A percentile compares a stretch with the other conserved stretches of the same genome.
phyloP scores from a whole-genome alignment of 2,113 vertebrate species.

The Anguilla japonica region DNA sequence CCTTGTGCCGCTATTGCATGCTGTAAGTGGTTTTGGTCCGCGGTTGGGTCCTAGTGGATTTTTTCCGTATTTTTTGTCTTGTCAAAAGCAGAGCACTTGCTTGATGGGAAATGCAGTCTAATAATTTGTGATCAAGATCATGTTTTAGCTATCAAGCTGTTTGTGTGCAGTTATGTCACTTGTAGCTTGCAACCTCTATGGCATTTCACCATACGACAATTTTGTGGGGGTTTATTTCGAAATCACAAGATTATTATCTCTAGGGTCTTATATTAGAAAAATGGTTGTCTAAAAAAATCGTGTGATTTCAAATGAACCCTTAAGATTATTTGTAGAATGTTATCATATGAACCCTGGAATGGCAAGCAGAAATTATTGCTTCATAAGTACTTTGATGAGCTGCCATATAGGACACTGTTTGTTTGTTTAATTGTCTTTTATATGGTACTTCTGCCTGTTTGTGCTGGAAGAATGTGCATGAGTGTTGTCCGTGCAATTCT shows the following conservation, averaged over 20 bases:
- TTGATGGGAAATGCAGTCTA: not conserved
- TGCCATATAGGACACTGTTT: slow-evolving; percentile 13
- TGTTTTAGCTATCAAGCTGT: not conserved
- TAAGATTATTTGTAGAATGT: not conserved
- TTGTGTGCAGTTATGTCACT: not conserved
- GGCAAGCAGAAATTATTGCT: not conserved
- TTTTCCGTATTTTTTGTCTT: not conserved
- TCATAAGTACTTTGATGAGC: not conserved
- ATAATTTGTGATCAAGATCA: not conserved
- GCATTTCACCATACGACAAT: not conserved
- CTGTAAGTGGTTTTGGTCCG: not conserved
- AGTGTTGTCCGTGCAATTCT: not conserved
- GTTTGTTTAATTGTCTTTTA: slow-evolving; percentile 13
- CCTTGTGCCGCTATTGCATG: not conserved
- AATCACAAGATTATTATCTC: no score
- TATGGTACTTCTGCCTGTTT: not conserved
- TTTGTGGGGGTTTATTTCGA: not conserved
- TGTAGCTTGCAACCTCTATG: not conserved
- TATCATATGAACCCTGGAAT: not conserved
- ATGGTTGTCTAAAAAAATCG: not conserved
- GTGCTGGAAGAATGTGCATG: not conserved
- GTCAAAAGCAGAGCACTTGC: not conserved
- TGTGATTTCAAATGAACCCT: not conserved
- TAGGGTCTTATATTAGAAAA: not conserved
- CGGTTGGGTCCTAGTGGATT: not conserved